Conservation (phyloP, 2,888 invertebrate species). For the Epirrhoe alternata region DNA sequence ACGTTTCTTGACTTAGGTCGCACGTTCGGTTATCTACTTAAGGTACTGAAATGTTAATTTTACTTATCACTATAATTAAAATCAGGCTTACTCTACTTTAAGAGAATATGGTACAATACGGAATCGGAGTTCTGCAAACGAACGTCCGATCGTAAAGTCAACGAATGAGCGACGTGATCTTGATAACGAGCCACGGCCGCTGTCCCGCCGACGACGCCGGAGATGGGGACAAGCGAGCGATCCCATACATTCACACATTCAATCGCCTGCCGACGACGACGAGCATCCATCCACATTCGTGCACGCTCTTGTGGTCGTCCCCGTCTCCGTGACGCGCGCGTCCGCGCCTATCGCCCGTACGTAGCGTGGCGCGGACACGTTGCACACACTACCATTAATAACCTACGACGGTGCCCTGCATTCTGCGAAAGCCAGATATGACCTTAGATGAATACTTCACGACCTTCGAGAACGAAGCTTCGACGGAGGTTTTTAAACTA, state of each 20-base stretch:
- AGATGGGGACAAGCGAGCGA: conserved; percentile 84
- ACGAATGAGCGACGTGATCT: conserved; percentile 83
- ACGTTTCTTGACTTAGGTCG: conserved; percentile 84
- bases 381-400: conserved; percentile 73
- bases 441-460: conserved; percentile 53
- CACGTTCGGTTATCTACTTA: conserved; percentile 84
- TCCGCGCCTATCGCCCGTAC: conserved; percentile 62
- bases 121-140: conserved; percentile 65
- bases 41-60: conserved; percentile 82
- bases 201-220: conserved; percentile 75
- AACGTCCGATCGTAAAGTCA: conserved; percentile 80
- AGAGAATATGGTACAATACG: conserved; percentile 84
- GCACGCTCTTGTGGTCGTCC: conserved; percentile 80
- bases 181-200: conserved; percentile 80
- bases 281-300: conserved; percentile 75
- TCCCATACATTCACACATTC: conserved; percentile 54
- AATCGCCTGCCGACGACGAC: conserved; percentile 53
- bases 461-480: conserved; percentile 66
- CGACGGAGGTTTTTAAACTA: conserved; percentile 80
- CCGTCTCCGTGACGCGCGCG: conserved; percentile 76
- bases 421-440: conserved; percentile 61
- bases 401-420: conserved; percentile 77
- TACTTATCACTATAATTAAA: conserved; percentile 79
- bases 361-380: conserved; percentile 68
- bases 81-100: conserved; percentile 78